Conservation (phyloP, 2,888 invertebrate genomes). For the Automeris io region DNA sequence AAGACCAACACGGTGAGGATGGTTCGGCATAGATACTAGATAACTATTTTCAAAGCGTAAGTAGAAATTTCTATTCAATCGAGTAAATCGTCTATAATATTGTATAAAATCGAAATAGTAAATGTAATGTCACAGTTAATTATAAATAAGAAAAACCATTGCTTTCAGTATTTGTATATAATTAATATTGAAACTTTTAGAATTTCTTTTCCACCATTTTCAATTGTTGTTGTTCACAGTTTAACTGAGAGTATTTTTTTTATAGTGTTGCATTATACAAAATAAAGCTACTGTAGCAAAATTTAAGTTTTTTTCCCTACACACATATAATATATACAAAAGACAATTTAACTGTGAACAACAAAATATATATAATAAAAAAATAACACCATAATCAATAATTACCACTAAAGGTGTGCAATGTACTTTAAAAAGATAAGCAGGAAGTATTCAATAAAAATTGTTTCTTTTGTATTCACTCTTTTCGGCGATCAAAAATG, state of each 20-base stretch:
- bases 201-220: slow-evolving; percentile 1
- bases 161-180: slow-evolving; percentile 8
- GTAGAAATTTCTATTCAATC: neutral
- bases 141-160: slow-evolving; percentile 15
- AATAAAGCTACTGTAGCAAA: neutral
- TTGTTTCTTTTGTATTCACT: no score
- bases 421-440: no score
- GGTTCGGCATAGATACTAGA: slow-evolving; percentile 1
- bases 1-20: slow-evolving; percentile 1
- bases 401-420: slow-evolving; percentile 5
- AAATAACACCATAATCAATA: neutral
- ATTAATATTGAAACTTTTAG: neutral
- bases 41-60: slow-evolving; percentile 4
- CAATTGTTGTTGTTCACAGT: neutral
- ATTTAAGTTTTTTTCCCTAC: neutral
- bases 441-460: no score
- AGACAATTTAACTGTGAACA: slow-evolving; percentile 3
- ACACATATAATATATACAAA: slow-evolving; percentile 9
- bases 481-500: no score
- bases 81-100: slow-evolving; percentile 7
- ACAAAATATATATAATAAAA: slow-evolving; percentile 2
- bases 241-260: neutral
- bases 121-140: slow-evolving; percentile 11
- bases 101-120: slow-evolving; percentile 17
- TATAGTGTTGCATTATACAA: neutral